These are phyloP conservation scores for Euspilapteryx auroguttella DNA, from an alignment of 2,888 invertebrate genomes.

Conservation along the genomic window DNA sequence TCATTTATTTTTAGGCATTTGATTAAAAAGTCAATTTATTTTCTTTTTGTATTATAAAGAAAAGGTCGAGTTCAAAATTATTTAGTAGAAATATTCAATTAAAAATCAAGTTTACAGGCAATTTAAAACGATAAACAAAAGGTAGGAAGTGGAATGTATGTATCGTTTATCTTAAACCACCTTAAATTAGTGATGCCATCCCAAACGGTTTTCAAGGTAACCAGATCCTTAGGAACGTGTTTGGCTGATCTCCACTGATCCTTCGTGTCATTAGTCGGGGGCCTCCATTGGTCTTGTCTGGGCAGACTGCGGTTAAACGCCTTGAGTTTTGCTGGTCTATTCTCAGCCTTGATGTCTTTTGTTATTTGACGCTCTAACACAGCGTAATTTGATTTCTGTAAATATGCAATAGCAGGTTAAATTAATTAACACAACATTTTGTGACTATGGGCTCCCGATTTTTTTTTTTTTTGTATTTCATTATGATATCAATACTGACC, in stretches of 20 bases:
- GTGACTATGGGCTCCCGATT: too few species aligned
- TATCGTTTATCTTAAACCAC: conserved; percentile 15
- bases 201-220: conserved; percentile 66
- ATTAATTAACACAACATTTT: too few species aligned
- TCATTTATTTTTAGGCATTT: too few species aligned
- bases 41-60: neutral
- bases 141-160: neutral
- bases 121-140: neutral
- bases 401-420: too few species aligned
- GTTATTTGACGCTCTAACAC: conserved; percentile 39
- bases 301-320: conserved; percentile 58
- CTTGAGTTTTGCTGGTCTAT: conserved; percentile 18
- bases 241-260: conserved; percentile 59
- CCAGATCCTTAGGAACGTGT: conserved; percentile 58
- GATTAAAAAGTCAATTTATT: neutral
- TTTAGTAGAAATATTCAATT: too few species aligned
- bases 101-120: neutral
- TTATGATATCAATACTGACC: too few species aligned
- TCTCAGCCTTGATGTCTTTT: conserved; percentile 49
- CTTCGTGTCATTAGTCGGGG: conserved; percentile 50
- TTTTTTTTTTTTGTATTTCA: too few species aligned
- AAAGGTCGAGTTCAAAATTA: neutral
- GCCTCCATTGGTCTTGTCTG: conserved; percentile 32
- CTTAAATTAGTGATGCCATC: conserved; percentile 64
- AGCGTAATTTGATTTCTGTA: conserved; percentile 23